Percentiles rank a stretch among this genome's conserved stretches.
phyloP scores from a whole-genome alignment of 37 sponge, comb jelly and placozoan genomes.

The Aphrocallistes beatrix region DNA sequence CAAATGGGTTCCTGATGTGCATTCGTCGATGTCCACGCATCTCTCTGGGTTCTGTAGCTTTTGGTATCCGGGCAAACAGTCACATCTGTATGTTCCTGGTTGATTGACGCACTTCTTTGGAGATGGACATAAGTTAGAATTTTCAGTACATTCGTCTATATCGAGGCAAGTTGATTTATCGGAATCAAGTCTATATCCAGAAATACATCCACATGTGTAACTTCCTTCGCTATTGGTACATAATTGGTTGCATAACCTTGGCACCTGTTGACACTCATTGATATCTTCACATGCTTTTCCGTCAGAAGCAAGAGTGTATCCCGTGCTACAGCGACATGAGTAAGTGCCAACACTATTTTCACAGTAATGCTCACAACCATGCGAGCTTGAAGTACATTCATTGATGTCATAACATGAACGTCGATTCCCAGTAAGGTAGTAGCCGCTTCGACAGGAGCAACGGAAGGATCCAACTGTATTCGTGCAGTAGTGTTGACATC shows the following conservation, averaged over 20 bases:
- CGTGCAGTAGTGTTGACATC: not conserved
- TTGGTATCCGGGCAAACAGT: not conserved
- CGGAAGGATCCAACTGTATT: not conserved
- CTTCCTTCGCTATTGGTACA: not conserved
- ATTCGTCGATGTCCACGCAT: conserved; percentile 8
- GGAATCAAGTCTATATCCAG: not conserved
- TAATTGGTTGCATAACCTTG: not conserved
- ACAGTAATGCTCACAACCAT: not conserved
- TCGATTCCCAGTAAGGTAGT: not conserved
- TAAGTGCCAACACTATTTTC: not conserved
- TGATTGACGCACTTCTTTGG: conserved; percentile 1
- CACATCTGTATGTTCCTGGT: not conserved
- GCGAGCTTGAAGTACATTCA: not conserved
- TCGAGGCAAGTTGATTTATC: not conserved
- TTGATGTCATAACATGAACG: not conserved
- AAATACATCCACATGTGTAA: not conserved
- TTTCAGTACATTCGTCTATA: not conserved
- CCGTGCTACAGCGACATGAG: conserved; percentile 2
- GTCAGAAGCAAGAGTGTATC: not conserved
- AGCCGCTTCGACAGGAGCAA: conserved; percentile 15
- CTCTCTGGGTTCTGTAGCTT: not conserved
- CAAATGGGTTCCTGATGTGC: not conserved
- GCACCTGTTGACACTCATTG: not conserved
- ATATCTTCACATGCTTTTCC: not conserved
- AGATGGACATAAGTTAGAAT: not conserved